Evolutionary conservation across 2,888 invertebrate species (phyloP).

Genomic region (Acanthosepion pharaonis): DNA sequence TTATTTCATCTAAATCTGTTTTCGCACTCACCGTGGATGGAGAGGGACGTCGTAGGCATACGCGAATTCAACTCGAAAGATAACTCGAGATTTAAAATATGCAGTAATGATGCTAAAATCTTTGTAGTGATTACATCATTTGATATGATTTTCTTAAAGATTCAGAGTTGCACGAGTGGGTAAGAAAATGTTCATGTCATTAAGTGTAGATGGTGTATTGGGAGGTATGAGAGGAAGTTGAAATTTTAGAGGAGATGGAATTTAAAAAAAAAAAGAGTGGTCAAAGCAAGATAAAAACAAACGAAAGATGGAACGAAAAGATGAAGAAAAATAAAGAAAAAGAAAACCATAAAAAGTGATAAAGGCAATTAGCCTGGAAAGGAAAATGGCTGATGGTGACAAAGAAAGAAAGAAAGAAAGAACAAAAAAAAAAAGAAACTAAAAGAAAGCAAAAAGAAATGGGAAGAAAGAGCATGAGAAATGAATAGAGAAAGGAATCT

Average conservation of each 20-base stretch:
- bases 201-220: not conserved
- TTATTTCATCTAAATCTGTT: not conserved
- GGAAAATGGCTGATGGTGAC: not conserved
- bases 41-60: too few species aligned
- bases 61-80: not conserved
- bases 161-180: not conserved
- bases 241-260: not conserved
- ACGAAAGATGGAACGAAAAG: not conserved
- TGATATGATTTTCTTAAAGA: not conserved
- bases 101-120: not conserved
- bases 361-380: not conserved
- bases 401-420: not conserved
- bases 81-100: constrained; percentile 4
- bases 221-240: not conserved
- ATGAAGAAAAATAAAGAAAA: not conserved
- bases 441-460: too few species aligned
- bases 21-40: not conserved
- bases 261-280: not conserved
- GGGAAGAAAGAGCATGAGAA: too few species aligned
- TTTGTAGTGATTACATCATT: constrained; percentile 2
- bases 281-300: not conserved
- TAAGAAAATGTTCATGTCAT: not conserved
- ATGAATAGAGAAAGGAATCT: too few species aligned
- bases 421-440: too few species aligned
- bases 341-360: not conserved